These are phyloP conservation scores for Tamias sibiricus DNA, from an alignment of 2,113 vertebrate species.

Conservation along the genomic window DNA sequence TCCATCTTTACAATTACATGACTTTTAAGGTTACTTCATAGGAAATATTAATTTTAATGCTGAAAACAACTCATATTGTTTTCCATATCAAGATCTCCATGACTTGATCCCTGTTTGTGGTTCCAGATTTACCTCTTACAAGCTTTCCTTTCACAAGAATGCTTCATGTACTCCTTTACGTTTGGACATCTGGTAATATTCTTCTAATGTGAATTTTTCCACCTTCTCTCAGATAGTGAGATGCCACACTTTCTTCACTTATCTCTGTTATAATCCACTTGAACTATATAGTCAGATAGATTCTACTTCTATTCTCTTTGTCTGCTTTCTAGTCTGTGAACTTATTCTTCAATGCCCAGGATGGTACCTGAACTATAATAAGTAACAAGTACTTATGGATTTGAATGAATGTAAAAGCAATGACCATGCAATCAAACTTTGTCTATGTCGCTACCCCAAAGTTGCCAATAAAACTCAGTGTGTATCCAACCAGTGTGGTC, in stretches of 20 bases:
- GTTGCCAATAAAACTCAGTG: neutral
- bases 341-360: neutral
- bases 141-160: neutral
- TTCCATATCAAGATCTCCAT: neutral
- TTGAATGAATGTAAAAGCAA: neutral
- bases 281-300: neutral
- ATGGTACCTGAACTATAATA: neutral
- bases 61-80: neutral
- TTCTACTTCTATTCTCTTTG: neutral
- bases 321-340: neutral
- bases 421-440: neutral
- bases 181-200: neutral
- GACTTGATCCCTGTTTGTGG: neutral
- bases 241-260: neutral
- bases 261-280: neutral
- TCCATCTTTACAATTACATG: neutral
- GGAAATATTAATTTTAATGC: neutral
- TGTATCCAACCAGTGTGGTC: neutral
- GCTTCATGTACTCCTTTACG: neutral
- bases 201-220: neutral
- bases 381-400: neutral
- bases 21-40: neutral
- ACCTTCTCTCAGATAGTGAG: neutral
- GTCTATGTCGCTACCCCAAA: neutral
- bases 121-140: neutral